Conservation (phyloP, 2,888 invertebrate species). For the Chesias legatella region DNA sequence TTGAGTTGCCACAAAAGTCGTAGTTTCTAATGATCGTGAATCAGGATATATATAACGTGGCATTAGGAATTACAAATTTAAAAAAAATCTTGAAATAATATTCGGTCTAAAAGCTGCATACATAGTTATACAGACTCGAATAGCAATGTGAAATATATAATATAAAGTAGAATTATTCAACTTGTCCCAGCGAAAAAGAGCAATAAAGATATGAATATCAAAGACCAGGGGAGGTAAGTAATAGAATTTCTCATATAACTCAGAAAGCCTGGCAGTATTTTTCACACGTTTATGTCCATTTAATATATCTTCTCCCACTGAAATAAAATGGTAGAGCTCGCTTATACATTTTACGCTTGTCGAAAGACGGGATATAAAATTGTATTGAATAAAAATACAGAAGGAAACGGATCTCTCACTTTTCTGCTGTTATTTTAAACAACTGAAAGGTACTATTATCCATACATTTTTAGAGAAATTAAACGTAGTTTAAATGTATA, state of each 20-base stretch:
- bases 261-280: conserved; percentile 16
- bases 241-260: conserved; percentile 21
- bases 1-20: no score
- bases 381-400: not conserved
- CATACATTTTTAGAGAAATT: no score
- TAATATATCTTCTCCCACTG: conserved; percentile 17
- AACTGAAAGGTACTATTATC: no score
- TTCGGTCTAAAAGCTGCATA: no score
- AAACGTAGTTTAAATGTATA: no score
- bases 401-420: no score
- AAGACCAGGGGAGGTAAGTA: conserved; percentile 19
- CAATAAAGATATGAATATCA: conserved; percentile 28
- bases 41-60: no score
- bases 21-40: no score
- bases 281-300: conserved; percentile 21
- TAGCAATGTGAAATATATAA: conserved; percentile 1
- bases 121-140: no score
- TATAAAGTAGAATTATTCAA: conserved; percentile 19
- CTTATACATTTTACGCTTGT: conserved; percentile 7
- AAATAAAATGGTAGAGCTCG: conserved; percentile 10
- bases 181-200: conserved; percentile 22
- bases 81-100: not conserved
- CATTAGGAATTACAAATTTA: no score
- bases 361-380: conserved; percentile 1
- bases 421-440: no score